Evolutionary conservation across 30 jellyfish, hydroid and myxozoan species (phyloP).

Genomic region (Morbakka virulenta): DNA sequence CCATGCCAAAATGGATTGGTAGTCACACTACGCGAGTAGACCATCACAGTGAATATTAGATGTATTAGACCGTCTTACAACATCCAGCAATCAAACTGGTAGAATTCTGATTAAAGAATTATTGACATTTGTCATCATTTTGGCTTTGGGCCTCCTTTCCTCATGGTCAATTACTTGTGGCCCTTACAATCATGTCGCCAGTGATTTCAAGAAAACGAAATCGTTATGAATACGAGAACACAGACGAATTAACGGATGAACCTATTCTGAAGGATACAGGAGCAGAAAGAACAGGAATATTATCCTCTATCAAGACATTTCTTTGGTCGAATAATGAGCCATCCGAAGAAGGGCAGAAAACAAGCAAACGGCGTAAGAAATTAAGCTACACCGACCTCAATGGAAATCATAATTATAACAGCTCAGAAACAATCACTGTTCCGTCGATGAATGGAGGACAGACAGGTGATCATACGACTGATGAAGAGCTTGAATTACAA

Average conservation of each 20-base stretch:
- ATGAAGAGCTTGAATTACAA: neutral
- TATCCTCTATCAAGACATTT: constrained; percentile 68
- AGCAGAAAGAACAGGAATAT: constrained; percentile 48
- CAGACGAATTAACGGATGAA: constrained; percentile 12
- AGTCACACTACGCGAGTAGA: neutral
- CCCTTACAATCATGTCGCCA: constrained; percentile 49
- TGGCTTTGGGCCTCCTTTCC: no score
- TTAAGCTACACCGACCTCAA: constrained; percentile 59
- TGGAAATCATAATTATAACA: constrained; percentile 60
- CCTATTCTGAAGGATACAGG: constrained; percentile 29
- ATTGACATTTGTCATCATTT: no score
- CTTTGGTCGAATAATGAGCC: constrained; percentile 48
- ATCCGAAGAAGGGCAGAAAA: constrained; percentile 43
- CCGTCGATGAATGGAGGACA: neutral
- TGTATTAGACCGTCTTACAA: no score
- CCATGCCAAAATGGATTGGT: neutral
- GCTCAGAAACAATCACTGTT: constrained; percentile 16
- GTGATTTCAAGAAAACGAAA: constrained; percentile 65
- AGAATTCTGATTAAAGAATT: no score
- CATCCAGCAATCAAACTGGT: no score
- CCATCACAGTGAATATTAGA: no score
- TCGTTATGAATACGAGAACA: constrained; percentile 56
- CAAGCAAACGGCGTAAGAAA: constrained; percentile 32
- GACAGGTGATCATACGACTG: neutral
- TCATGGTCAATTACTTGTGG: neutral